Evolutionary conservation across 2,113 vertebrate species (phyloP), one percentile per base, ranked within the genome.

Genomic region (Amphiprion ocellaris): DNA sequence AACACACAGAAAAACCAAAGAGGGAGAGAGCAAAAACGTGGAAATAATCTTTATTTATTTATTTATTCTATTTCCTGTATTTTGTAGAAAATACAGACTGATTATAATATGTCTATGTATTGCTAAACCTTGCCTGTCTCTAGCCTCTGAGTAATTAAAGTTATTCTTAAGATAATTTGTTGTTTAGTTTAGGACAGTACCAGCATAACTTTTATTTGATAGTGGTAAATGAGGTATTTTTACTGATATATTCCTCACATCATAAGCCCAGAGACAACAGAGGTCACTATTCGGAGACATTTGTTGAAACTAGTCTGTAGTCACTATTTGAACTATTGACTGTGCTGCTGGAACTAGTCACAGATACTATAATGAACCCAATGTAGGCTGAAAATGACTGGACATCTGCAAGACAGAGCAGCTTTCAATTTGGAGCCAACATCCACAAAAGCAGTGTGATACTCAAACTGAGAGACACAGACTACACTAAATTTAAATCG

Each of bases 281-380:
- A 62, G 65, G 54, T 61, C 65, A 69, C 21, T 62, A 30, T 64
- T 75, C 75, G 62, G 73, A 80, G 63, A 69, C n/a, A 23, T 15
- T 63, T 19, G 30, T 17, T 46, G 64, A 82, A 87, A 85, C 23
- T 54, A 61, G 71, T 72, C 41, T 76, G 46, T 30, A 4, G 54
- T 33, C 16, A 53, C 55, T 73, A 56, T 77, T 58, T 81, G 19
- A 64, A 55, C 23, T 54, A 54, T 30, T 17, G 53, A 23, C 47
- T 17, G 23, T 26, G 71, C 53, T 55, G 28, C 55, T 41, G 65
- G 47, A 69, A 9, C 19, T 33, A 58, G 19, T 54, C 19, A 65
- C 54, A 39, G 47, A 60, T 65, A 76, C 62, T 64, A 60, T 10
- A 60, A 69, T 54, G 28, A 77, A 77, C 50, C 28, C 44, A 58